Evolutionary conservation across 1,140 invertebrate species (phyloP), one percentile per base, ranked within the genome.

Genomic region (Drosophila melanogaster): DNA sequence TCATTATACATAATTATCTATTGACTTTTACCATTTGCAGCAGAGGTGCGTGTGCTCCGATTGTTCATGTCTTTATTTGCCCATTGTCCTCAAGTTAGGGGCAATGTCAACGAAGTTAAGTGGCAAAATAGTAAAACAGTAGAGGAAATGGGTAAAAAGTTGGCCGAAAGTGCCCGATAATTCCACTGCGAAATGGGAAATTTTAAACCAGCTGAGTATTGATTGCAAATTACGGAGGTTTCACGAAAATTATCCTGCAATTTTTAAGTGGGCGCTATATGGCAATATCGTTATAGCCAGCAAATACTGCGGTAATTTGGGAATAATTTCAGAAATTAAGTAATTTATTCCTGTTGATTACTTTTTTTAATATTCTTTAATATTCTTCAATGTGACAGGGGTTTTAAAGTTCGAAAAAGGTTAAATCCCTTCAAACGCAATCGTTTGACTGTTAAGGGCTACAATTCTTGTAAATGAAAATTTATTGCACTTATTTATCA

Each of bases 1-100:
- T 67, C 64, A 67, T 67, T 67, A 67, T 35, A 41, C 46, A 47
- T 65, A 53, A 67, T 67, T 67, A 65, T 67, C 64, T 65, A 65
- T 67, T 64, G 64, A 44, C 64, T 67, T 65, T 70, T 54, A 67
- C 60, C 40, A 47, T 67, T 67, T 26, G 64, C 44, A 37, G 59
- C 22, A 59, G 19, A 17, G 60, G 54, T 44, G 35, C 17, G 33
- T 47, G 33, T 62, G 33, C 8, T 8, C 12, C 19, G 33, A 33
- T n/a, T 49, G 26, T 51, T 43, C 51, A 22, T 35, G 40, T 67
- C 11, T 19, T 33, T 37, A 33, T 41, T 67, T 66, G 44, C 62
- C 50, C 61, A 33, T 64, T 67, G 64, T 65, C 64, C 64, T 51
- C 64, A 67, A 67, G 64, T 51, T 65, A 30, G 51, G 64, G 64